Conservation (phyloP, 2,113 vertebrate genomes). For the Ictidomys tridecemlineatus region DNA sequence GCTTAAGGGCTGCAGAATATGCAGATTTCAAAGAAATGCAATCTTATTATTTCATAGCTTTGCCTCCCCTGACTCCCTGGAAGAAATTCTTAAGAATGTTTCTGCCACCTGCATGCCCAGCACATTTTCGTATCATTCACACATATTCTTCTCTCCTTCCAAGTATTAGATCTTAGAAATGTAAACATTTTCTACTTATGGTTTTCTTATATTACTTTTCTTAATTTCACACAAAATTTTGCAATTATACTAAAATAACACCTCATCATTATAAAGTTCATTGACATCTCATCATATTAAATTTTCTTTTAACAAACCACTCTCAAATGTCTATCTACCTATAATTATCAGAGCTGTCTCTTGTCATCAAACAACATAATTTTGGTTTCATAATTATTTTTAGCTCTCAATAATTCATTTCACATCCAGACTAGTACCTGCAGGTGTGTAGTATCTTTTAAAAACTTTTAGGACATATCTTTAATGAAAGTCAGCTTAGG, state of each 20-base stretch:
- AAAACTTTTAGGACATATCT: not conserved
- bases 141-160: not conserved
- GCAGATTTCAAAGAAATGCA: conserved; percentile 69
- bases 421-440: not conserved
- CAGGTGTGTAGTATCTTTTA: not conserved
- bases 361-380: not conserved
- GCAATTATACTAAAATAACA: not conserved
- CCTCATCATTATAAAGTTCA: not conserved
- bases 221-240: not conserved
- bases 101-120: conserved; percentile 45
- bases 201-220: not conserved
- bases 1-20: conserved; percentile 56
- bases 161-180: not conserved
- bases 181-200: not conserved
- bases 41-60: conserved; percentile 64
- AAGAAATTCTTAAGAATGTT: conserved; percentile 69
- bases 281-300: not conserved
- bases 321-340: not conserved
- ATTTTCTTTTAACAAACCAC: conserved; percentile 17
- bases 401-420: not conserved
- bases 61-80: conserved; percentile 50
- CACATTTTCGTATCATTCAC: conserved; percentile 52
- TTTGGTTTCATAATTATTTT: not conserved
- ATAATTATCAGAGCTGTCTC: not conserved
- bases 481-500: not conserved